Percentiles rank a stretch among this genome's conserved stretches.
Evolutionary conservation across 2,888 invertebrate species (phyloP).

Genomic region (Caradrina clavipalpis): DNA sequence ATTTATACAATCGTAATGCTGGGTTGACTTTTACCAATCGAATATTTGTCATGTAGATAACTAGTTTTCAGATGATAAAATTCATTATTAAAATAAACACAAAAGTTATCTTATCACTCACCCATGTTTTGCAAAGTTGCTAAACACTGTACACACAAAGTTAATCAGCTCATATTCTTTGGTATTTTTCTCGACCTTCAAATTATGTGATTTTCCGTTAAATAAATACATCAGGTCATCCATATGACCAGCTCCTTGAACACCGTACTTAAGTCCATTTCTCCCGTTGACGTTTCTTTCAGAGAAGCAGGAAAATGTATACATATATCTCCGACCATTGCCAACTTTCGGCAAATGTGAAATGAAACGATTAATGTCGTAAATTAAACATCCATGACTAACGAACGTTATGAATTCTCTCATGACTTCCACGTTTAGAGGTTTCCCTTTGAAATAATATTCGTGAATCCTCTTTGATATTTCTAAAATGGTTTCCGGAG

Average conservation of each 20-base stretch:
- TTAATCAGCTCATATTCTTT: slow-evolving; percentile 73
- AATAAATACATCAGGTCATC: slow-evolving; percentile 82
- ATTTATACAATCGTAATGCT: neutral
- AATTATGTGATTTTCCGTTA: slow-evolving; percentile 65
- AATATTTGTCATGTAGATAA: neutral
- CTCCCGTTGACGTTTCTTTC: slow-evolving; percentile 73
- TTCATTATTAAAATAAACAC: neutral
- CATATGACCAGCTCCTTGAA: slow-evolving; percentile 74
- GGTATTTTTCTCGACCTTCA: slow-evolving; percentile 69
- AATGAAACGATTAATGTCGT: slow-evolving; percentile 61
- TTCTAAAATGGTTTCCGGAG: slow-evolving; percentile 64
- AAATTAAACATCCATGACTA: slow-evolving; percentile 63
- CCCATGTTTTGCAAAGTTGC: slow-evolving; percentile 82
- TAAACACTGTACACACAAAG: slow-evolving; percentile 73
- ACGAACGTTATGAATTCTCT: slow-evolving; percentile 68
- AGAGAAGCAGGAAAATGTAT: slow-evolving; percentile 71
- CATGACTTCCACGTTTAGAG: slow-evolving; percentile 56
- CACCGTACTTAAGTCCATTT: slow-evolving; percentile 66
- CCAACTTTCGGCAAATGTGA: slow-evolving; percentile 44
- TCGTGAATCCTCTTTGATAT: slow-evolving; percentile 71
- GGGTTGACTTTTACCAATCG: no score
- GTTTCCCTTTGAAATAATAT: slow-evolving; percentile 72
- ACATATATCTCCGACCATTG: slow-evolving; percentile 47
- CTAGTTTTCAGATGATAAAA: neutral
- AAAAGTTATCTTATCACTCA: slow-evolving; percentile 63